Evolutionary conservation across 2,888 invertebrate species (phyloP).

Genomic region (Lepidocyrtoides sp.): DNA sequence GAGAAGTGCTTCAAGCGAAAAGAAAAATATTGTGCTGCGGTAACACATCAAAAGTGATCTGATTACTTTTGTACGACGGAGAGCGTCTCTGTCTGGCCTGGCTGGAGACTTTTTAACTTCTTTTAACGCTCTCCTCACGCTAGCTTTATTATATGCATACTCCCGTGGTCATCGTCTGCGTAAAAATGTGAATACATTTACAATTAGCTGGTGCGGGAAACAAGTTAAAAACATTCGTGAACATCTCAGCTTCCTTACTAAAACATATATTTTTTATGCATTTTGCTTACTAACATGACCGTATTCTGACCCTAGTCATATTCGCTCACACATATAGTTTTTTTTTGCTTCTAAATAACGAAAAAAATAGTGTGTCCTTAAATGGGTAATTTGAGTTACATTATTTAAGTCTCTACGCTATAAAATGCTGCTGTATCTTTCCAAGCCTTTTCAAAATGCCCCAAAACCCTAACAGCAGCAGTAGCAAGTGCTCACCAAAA

Average conservation of each 20-base stretch:
- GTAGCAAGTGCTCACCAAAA: neutral
- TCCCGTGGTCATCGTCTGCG: conserved; percentile 40
- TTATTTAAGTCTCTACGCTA: neutral
- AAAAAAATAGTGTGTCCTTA: no score
- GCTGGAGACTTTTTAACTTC: conserved; percentile 75
- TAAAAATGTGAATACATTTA: conserved; percentile 71
- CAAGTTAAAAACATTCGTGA: no score
- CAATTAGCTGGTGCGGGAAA: conserved; percentile 62
- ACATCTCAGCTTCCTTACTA: neutral
- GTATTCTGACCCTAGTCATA: no score
- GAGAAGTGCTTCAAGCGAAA: neutral
- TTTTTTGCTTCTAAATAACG: no score
- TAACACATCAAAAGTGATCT: conserved; percentile 79
- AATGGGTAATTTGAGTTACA: no score
- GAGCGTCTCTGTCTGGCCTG: conserved; percentile 78
- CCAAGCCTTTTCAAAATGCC: conserved; percentile 27
- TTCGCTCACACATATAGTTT: no score
- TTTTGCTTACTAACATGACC: neutral
- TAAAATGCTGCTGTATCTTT: neutral
- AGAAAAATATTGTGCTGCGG: conserved; percentile 66
- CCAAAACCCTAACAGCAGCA: neutral
- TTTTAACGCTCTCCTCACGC: conserved; percentile 6
- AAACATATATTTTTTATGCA: neutral
- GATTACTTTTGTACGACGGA: conserved; percentile 73
- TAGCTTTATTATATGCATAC: neutral